Conservation (phyloP, 2,888 invertebrate species). For the Nezara viridula region DNA sequence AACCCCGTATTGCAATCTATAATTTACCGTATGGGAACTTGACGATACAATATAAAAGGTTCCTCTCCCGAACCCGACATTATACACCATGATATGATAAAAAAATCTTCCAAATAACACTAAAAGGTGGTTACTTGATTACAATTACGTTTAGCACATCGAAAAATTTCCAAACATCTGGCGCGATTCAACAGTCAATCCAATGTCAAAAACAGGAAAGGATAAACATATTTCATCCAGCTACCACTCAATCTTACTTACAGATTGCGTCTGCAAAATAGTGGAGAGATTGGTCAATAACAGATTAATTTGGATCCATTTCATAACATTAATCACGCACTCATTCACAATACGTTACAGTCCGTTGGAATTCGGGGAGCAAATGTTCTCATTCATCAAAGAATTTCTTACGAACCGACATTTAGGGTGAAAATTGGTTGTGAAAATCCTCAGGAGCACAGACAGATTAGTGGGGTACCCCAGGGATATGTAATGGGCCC, state of each 20-base stretch:
- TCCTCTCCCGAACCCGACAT: background rate
- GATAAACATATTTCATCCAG: background rate
- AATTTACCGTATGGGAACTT: background rate
- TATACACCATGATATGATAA: background rate
- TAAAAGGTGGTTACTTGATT: background rate
- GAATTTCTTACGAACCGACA: no score
- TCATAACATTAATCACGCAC: no score
- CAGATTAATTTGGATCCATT: background rate
- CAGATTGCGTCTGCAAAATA: background rate
- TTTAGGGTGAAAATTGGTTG: no score
- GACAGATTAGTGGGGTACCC: no score
- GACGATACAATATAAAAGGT: background rate
- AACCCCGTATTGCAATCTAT: background rate
- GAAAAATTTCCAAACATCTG: background rate
- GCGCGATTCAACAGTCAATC: background rate
- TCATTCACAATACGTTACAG: no score
- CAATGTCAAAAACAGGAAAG: background rate
- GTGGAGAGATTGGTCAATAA: background rate
- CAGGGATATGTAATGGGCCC: no score
- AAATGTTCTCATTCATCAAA: no score
- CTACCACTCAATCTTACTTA: background rate
- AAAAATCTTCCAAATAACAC: background rate
- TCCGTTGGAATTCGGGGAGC: no score
- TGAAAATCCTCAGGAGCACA: no score
- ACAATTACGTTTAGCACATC: background rate